Evolutionary conservation across 2,888 invertebrate genomes (phyloP), one percentile per base, ranked within the genome.

Genomic region (Leucophora obtusa): DNA sequence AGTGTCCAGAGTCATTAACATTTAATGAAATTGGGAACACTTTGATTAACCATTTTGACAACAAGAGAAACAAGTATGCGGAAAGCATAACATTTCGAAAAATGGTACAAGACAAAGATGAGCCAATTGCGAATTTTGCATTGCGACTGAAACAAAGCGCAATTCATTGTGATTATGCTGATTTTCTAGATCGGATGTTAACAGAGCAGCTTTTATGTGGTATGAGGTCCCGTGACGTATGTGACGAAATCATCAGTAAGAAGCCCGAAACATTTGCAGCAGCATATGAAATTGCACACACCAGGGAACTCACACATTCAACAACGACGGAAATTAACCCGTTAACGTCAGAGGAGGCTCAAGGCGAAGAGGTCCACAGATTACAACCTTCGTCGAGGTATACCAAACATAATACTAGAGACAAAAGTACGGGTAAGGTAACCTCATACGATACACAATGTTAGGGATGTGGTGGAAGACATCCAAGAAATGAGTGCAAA

Each of bases 81-180:
- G 62, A 69, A 11, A 75, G 68, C 35, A 75, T 68, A n/a, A 75
- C 69, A 35, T 71, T n/a, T n/a, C n/a, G n/a, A n/a, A n/a, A n/a
- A n/a, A n/a, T n/a, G n/a, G n/a, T n/a, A n/a, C n/a, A n/a, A n/a
- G n/a, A n/a, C n/a, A n/a, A n/a, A n/a, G n/a, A n/a, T n/a, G n/a
- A n/a, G n/a, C n/a, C n/a, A n/a, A n/a, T n/a, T 7, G 21, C 75
- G 47, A 21, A 60, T 21, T 78, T 81, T 62, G 51, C 72, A 10
- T 54, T 77, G 6, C 63, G 70, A 1, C 65, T 82, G 6, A 76
- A 54, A 17, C 70, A 82, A 47, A 63, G 21, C 21, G 80, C 78
- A 7, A 47, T 47, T 28, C 62, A 74, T 54, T 78, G 82, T 47
- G 70, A 78, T 2, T 81, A 81, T 62, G 78, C 73, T 1, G 18